Conservation (phyloP, 2,888 invertebrate genomes). For the Dynastes grantii region DNA sequence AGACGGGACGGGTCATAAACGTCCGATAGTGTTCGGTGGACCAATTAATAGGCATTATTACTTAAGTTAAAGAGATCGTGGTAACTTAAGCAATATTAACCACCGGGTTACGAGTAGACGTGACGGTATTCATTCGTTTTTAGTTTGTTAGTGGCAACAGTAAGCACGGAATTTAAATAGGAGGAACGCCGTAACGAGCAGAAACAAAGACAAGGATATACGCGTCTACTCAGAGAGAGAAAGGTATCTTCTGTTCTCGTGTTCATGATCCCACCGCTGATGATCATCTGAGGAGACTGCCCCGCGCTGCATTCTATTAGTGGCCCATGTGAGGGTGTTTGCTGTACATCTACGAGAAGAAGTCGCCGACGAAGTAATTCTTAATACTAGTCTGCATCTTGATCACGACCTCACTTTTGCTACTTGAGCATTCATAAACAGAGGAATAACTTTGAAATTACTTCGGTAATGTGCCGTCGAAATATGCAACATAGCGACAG, state of each 20-base stretch:
- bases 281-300: constrained; percentile 22
- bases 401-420: constrained; percentile 47
- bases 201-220: neutral
- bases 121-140: constrained; percentile 32
- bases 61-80: constrained; percentile 39
- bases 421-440: constrained; percentile 50
- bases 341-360: neutral
- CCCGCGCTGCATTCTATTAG: constrained; percentile 39
- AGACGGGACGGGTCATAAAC: constrained; percentile 24
- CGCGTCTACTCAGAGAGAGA: neutral
- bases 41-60: constrained; percentile 46
- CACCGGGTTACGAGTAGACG: constrained; percentile 26
- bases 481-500: constrained; percentile 21
- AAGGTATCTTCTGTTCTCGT: constrained; percentile 8
- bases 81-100: constrained; percentile 43
- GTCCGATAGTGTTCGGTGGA: constrained; percentile 44
- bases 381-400: constrained; percentile 37
- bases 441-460: constrained; percentile 48
- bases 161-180: constrained; percentile 37
- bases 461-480: constrained; percentile 46
- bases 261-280: constrained; percentile 27
- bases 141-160: constrained; percentile 38
- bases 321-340: constrained; percentile 7
- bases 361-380: constrained; percentile 22
- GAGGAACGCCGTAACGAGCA: neutral